phyloP scores from a whole-genome alignment of 2,113 vertebrate species.

The Notarius lentiginosus region DNA sequence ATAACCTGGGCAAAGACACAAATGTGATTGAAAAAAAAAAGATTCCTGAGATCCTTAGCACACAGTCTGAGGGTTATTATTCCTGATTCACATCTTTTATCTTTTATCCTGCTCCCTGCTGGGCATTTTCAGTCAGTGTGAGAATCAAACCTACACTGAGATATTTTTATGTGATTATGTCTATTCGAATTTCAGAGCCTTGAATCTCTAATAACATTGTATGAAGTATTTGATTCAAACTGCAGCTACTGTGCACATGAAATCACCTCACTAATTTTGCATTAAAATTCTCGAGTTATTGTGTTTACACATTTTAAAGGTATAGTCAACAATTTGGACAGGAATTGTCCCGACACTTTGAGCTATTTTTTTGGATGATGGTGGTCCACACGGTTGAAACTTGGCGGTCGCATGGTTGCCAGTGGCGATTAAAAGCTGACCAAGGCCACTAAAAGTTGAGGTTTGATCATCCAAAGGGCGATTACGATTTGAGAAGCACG shows the following conservation, averaged over 20 bases:
- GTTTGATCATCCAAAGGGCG: too few species aligned
- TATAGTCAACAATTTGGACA: background rate
- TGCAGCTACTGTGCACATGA: background rate
- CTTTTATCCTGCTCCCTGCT: constrained; percentile 22
- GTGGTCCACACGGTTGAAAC: background rate
- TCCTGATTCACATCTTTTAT: background rate
- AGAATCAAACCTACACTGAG: background rate
- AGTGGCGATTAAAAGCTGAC: too few species aligned
- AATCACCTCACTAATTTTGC: background rate
- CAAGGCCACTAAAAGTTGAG: too few species aligned
- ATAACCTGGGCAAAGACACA: constrained; percentile 30
- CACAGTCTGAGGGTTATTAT: constrained; percentile 18
- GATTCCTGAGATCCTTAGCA: constrained; percentile 14
- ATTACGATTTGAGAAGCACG: too few species aligned
- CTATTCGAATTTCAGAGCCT: background rate
- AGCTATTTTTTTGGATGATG: background rate
- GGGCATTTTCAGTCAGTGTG: background rate
- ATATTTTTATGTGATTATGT: background rate
- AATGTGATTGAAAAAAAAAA: constrained; percentile 29
- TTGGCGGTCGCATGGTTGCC: too few species aligned
- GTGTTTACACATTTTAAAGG: background rate
- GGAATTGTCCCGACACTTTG: background rate
- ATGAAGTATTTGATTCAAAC: background rate
- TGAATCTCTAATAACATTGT: background rate
- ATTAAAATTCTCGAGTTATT: background rate